Percentiles rank a stretch among this genome's conserved stretches.
phyloP scores from a whole-genome alignment of 2,113 vertebrate genomes.

The Scomber scombrus region DNA sequence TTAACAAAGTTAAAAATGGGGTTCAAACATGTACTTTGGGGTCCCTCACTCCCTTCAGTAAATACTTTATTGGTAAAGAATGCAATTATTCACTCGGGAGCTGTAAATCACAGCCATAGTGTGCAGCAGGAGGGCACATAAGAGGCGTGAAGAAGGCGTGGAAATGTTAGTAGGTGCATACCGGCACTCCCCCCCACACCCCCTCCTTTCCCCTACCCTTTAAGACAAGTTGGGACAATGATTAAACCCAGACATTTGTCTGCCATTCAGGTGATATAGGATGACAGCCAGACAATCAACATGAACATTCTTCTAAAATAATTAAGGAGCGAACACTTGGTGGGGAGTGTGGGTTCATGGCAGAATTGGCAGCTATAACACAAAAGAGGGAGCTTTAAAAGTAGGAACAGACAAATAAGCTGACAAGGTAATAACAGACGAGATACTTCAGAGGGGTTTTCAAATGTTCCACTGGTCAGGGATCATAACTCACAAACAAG shows the following conservation, averaged over 20 bases:
- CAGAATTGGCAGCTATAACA: conserved; percentile 62
- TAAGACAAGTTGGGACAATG: conserved; percentile 69
- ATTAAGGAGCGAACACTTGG: conserved; percentile 72
- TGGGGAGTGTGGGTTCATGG: conserved; percentile 53
- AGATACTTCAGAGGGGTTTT: conserved; percentile 28
- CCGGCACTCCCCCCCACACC: conserved; percentile 15
- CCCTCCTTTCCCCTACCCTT: conserved; percentile 46
- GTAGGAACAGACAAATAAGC: conserved; percentile 65
- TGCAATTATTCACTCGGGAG: conserved; percentile 39
- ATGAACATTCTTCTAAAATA: conserved; percentile 80
- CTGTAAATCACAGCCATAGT: conserved; percentile 58
- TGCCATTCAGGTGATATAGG: conserved; percentile 69
- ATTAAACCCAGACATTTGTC: conserved; percentile 73
- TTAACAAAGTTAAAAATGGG: neutral
- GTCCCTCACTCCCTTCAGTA: conserved; percentile 32
- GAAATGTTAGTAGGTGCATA: conserved; percentile 60
- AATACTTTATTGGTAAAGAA: conserved; percentile 56
- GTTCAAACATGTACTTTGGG: neutral
- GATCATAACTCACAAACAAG: conserved; percentile 55
- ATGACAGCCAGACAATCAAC: conserved; percentile 77
- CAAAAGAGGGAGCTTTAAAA: conserved; percentile 26
- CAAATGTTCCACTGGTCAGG: conserved; percentile 39
- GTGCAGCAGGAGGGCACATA: conserved; percentile 48
- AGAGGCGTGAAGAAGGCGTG: conserved; percentile 47
- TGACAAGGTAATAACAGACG: conserved; percentile 73